Evolutionary conservation across 2,888 invertebrate genomes (phyloP).

Genomic region (Heliconius sara): DNA sequence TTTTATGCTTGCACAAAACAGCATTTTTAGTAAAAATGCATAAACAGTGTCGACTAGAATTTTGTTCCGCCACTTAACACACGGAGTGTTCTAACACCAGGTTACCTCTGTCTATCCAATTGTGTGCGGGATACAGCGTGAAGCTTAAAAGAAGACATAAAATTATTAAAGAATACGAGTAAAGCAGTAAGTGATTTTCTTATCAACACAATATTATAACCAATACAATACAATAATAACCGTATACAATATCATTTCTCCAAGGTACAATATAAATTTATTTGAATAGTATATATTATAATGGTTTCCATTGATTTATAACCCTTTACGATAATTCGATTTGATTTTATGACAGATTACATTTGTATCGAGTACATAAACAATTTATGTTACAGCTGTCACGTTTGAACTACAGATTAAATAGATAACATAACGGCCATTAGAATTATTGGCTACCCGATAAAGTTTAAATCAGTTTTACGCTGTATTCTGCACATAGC

Average conservation of each 20-base stretch:
- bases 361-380: neutral
- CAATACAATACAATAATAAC: neutral
- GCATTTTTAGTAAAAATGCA: too few relatives aligned
- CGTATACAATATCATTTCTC: constrained; percentile 28
- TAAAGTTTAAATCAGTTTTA: neutral
- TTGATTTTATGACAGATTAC: constrained; percentile 9
- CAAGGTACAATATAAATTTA: neutral
- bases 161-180: too few relatives aligned
- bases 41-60: too few relatives aligned
- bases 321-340: neutral
- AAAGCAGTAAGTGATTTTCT: too few relatives aligned
- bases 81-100: too few relatives aligned
- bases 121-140: too few relatives aligned
- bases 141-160: too few relatives aligned
- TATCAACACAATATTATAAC: neutral
- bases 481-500: too few relatives aligned
- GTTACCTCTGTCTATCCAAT: too few relatives aligned
- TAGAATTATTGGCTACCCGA: neutral
- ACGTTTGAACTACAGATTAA: neutral
- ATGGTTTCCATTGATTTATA: neutral
- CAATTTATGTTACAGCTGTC: neutral
- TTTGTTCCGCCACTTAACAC: too few relatives aligned
- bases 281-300: neutral
- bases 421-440: neutral
- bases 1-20: too few relatives aligned